These are phyloP conservation scores for Tipula lateralis DNA, from an alignment of 2,888 invertebrate genomes.

Conservation along the genomic window DNA sequence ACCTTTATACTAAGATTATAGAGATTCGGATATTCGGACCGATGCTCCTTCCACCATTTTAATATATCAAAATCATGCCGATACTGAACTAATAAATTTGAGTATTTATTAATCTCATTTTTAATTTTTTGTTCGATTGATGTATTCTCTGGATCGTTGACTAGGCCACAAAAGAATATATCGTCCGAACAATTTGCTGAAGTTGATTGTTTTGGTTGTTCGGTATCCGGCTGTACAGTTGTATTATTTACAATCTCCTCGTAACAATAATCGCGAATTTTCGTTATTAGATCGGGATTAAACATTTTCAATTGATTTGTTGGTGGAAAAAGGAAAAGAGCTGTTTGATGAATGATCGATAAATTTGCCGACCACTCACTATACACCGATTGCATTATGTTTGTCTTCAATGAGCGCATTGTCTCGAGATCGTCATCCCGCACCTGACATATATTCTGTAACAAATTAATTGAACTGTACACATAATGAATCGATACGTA, in stretches of 20 bases:
- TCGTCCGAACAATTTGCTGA: not conserved
- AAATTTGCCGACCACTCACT: not conserved
- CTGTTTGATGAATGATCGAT: not conserved
- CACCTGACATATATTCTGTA: not conserved
- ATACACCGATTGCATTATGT: not conserved
- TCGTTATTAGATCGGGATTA: not conserved
- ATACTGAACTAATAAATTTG: not conserved
- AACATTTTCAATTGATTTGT: slow-evolving; percentile 11
- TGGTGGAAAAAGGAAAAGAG: not conserved
- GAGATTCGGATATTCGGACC: not conserved
- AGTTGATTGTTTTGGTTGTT: not conserved
- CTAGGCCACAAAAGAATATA: not conserved
- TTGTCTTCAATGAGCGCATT: not conserved
- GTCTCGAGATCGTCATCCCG: not conserved
- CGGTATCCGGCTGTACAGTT: not conserved
- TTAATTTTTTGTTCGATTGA: not conserved
- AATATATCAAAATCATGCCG: not conserved
- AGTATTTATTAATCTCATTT: not conserved
- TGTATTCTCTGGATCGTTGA: not conserved
- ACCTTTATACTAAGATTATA: not conserved
- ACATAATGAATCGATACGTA: not conserved
- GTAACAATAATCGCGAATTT: not conserved
- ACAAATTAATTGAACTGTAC: not conserved
- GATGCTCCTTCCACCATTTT: not conserved
- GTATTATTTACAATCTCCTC: not conserved